A percentile compares a stretch with the other conserved stretches of the same genome.
phyloP scores from a whole-genome alignment of 2,797 vertebrate species.

The Dermochelys coriacea region DNA sequence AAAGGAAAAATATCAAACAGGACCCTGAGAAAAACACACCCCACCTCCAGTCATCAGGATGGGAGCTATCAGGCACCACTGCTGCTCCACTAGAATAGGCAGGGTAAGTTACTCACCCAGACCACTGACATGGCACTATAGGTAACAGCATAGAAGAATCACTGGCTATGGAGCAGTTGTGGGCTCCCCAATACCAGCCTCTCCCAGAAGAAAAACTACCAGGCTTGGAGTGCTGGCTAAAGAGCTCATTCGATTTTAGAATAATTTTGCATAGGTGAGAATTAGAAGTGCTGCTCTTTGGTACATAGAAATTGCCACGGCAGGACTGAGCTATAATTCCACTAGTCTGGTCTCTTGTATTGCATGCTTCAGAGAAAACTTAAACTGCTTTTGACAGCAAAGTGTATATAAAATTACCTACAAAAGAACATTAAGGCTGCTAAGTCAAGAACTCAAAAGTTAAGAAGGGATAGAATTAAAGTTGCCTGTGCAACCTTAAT shows the following conservation, averaged over 20 bases:
- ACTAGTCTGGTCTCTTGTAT: neutral
- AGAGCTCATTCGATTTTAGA: neutral
- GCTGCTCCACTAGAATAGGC: neutral
- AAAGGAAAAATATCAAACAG: neutral
- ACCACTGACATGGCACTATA: neutral
- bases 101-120: neutral
- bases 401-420: constrained; percentile 29
- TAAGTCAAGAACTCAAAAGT: neutral
- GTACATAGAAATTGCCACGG: fast-evolving
- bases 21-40: neutral
- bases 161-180: neutral
- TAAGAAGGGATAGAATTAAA: constrained; percentile 29
- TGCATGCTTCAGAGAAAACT: constrained; percentile 11
- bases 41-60: neutral
- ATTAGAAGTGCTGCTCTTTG: constrained; percentile 6
- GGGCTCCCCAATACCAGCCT: neutral
- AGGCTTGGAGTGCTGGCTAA: neutral
- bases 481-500: constrained; percentile 9
- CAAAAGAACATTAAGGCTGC: neutral
- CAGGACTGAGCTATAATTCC: neutral
- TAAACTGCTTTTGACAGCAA: constrained; percentile 40
- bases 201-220: neutral
- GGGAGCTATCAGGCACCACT: neutral
- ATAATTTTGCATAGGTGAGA: constrained; percentile 15
- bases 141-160: neutral